Evolutionary conservation across 2,888 invertebrate genomes (phyloP), one percentile per base, ranked within the genome.

Genomic region (Hymenopus coronatus): DNA sequence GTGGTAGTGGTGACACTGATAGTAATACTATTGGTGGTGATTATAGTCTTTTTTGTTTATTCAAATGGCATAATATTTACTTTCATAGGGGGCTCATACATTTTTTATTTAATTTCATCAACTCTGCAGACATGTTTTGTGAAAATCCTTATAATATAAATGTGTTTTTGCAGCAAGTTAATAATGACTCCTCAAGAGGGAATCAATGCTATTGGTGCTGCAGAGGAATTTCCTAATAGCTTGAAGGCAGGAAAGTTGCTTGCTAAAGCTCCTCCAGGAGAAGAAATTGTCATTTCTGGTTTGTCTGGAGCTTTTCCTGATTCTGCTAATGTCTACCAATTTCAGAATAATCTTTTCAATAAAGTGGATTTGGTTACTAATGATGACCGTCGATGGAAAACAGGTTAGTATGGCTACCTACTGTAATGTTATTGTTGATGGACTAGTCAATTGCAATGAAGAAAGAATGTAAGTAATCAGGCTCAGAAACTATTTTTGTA

Each of bases 271-370:
- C 93, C 93, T 0, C 94, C 94, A 20, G 96, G 95, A 4, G 96
- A 96, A 89, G 96, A 96, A 92, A 94, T 96, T 82, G 95, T 96
- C 89, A 95, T 97, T 91, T 93, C 95, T 54, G 97, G 97, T 0
- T 93, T 96, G 25, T 94, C 97, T 0, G 97, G 97, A 0, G 94
- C 96, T 92, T 97, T 97, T 93, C 98, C 98, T 0, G 96, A 97
- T 91, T 97, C 97, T 0, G 95, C 96, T 90, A 96, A 96, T 91
- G 95, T 97, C 89, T 93, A 95, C 87, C 96, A 97, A 91, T 96
- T 97, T 84, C 94, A 95, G 92, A 94, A 96, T 88, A 96, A 96
- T 91, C 94, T 97, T 12, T 95, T 95, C 83, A 95, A 95, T 91
- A 93, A 96, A 94, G 93, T 94, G 88, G 95, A 95, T 91, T 94